Evolutionary conservation across 2,888 invertebrate species (phyloP).

Genomic region (Lasioglossum malachurum): DNA sequence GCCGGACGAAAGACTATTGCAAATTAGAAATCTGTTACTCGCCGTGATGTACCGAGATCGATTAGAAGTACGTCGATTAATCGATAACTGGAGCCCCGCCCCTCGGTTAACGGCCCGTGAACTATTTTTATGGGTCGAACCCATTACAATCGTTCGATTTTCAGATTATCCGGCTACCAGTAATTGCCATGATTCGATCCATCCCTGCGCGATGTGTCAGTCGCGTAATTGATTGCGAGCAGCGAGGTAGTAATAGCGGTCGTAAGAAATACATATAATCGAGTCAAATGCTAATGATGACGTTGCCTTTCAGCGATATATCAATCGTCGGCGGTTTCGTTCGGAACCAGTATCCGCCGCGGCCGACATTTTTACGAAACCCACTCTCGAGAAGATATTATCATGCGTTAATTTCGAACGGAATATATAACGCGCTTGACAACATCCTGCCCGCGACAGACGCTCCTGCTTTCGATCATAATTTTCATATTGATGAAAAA

Average conservation of each 20-base stretch:
- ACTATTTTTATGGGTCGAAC: neutral
- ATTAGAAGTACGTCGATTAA: neutral
- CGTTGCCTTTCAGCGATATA: constrained; percentile 58
- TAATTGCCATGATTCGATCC: constrained; percentile 41
- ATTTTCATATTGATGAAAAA: neutral
- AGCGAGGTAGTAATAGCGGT: constrained; percentile 29
- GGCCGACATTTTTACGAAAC: constrained; percentile 18
- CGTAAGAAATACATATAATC: constrained; percentile 49
- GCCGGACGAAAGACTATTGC: neutral
- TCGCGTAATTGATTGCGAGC: constrained; percentile 42
- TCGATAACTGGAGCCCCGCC: neutral
- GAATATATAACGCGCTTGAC: constrained; percentile 27
- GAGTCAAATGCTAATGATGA: constrained; percentile 56
- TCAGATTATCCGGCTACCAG: neutral
- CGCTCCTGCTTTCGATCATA: neutral
- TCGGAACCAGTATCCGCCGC: constrained; percentile 13
- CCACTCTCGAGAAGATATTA: constrained; percentile 34
- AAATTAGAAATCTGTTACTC: neutral
- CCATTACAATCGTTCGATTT: constrained; percentile 4
- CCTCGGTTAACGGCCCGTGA: neutral
- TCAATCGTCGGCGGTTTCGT: constrained; percentile 44
- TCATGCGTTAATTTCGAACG: constrained; percentile 29
- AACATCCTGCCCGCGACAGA: constrained; percentile 1
- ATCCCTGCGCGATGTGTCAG: constrained; percentile 17
- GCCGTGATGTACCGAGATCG: neutral